Evolutionary conservation across 2,797 vertebrate genomes (phyloP).

Genomic region (Acanthurus lineatus): DNA sequence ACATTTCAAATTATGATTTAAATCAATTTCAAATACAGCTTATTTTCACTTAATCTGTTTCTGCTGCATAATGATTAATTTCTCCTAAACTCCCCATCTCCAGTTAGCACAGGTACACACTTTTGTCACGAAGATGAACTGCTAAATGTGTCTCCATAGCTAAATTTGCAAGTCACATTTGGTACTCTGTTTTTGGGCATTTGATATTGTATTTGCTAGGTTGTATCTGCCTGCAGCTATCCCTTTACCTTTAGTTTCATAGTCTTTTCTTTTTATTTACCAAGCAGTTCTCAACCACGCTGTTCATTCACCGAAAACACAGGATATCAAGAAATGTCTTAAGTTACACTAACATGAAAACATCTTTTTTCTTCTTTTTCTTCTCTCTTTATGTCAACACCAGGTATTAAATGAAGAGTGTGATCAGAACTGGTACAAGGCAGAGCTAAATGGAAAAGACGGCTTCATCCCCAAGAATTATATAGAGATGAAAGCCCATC

Average conservation of each 20-base stretch:
- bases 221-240: not conserved
- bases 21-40: not conserved
- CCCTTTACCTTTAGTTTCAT: not conserved
- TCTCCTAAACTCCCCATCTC: not conserved
- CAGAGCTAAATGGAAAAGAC: conserved; percentile 97
- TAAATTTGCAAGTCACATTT: not conserved
- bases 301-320: conserved; percentile 1
- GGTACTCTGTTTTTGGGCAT: not conserved
- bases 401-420: conserved; percentile 99
- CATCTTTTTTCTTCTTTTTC: not conserved
- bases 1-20: not conserved
- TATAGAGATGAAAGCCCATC: conserved; percentile 99
- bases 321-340: conserved; percentile 43
- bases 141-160: not conserved
- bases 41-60: not conserved
- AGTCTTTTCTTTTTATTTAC: conserved; percentile 42
- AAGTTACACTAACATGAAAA: conserved; percentile 18
- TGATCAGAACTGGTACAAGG: conserved; percentile 99
- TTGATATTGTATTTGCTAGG: not conserved
- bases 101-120: not conserved
- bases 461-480: conserved; percentile 99
- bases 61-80: conserved; percentile 6
- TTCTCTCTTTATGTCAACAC: conserved; percentile 27
- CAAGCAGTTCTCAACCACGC: not conserved
- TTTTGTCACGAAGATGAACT: not conserved